Evolutionary conservation across 53 echinoderm and acorn worm genomes (phyloP).

Genomic region (Echinometra lucunter): DNA sequence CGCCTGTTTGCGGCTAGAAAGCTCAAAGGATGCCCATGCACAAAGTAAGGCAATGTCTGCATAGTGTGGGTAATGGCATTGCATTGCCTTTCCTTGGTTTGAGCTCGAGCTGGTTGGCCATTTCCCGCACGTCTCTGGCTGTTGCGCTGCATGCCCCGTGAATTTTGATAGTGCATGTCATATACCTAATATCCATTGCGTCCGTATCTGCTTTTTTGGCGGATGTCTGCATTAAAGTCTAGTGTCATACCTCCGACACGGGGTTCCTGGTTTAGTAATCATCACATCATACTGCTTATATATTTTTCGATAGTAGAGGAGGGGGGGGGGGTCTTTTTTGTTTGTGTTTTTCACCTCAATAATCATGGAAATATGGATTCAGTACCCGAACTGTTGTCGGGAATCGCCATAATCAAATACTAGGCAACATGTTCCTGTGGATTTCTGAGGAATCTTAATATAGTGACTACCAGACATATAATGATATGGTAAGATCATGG

Average conservation of each 20-base stretch:
- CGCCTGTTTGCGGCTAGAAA: conserved; percentile 13
- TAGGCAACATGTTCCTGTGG: too few species aligned
- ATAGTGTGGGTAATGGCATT: neutral
- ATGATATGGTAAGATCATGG: too few species aligned
- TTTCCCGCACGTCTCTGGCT: neutral
- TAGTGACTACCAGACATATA: too few species aligned
- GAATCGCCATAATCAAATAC: too few species aligned
- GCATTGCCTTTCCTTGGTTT: neutral
- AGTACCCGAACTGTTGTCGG: too few species aligned
- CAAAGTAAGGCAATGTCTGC: neutral
- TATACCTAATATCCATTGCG: neutral
- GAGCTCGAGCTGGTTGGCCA: neutral
- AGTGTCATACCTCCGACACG: neutral
- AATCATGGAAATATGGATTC: too few species aligned
- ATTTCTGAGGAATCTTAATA: too few species aligned
- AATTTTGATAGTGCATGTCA: neutral
- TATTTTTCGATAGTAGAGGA: neutral
- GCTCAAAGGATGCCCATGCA: conserved; percentile 24
- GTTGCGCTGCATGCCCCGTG: neutral
- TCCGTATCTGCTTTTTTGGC: neutral
- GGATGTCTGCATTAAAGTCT: conserved; percentile 11
- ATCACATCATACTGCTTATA: neutral
- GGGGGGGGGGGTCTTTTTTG: too few species aligned
- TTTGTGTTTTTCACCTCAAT: too few species aligned
- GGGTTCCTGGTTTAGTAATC: neutral